phyloP scores from a whole-genome alignment of 2,113 vertebrate genomes.

The Tenrec ecaudatus region DNA sequence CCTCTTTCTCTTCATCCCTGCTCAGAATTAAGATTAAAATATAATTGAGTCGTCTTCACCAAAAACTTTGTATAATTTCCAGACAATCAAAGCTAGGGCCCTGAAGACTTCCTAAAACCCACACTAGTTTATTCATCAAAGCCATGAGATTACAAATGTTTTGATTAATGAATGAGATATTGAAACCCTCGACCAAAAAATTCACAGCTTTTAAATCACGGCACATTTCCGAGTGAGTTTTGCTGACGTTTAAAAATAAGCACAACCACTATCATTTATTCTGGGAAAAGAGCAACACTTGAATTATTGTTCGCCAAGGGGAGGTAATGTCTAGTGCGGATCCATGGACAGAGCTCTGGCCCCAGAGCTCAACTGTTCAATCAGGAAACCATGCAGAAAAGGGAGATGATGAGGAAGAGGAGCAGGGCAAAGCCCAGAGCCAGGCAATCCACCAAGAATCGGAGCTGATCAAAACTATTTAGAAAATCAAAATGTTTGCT shows the following conservation, averaged over 20 bases:
- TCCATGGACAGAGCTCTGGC: background rate
- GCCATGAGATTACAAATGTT: background rate
- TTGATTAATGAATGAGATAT: background rate
- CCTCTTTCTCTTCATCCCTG: background rate
- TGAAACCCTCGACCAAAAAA: background rate
- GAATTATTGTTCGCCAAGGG: background rate
- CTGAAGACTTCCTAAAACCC: background rate
- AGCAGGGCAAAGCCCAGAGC: background rate
- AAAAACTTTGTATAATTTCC: background rate
- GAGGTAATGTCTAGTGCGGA: background rate
- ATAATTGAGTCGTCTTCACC: background rate
- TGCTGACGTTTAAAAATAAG: background rate
- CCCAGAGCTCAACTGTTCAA: background rate
- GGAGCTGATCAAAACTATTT: background rate
- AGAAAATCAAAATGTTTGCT: background rate
- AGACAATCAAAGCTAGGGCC: background rate
- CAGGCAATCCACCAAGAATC: background rate
- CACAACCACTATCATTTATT: background rate
- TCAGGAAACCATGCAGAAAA: background rate
- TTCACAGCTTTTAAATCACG: background rate
- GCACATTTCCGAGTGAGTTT: background rate
- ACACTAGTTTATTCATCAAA: background rate
- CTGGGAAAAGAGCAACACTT: background rate
- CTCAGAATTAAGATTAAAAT: background rate
- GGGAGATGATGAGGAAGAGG: background rate